These are phyloP conservation scores for Listronotus bonariensis DNA, from an alignment of 1,140 invertebrate genomes.

Conservation along the genomic window DNA sequence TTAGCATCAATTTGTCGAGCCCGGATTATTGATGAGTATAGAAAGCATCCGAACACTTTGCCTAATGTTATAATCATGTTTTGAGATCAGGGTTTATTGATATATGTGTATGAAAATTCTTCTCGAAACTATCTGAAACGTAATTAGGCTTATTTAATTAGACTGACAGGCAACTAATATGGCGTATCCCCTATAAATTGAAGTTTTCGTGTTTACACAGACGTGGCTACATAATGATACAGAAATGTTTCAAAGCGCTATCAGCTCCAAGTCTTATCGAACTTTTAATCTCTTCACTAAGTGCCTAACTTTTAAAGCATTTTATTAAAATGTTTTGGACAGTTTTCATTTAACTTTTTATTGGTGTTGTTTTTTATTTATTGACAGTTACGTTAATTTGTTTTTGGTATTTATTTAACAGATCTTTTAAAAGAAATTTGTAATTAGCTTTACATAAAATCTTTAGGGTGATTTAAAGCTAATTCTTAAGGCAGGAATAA, in stretches of 20 bases:
- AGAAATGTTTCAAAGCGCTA: conserved; percentile 38
- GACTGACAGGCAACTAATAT: conserved; percentile 48
- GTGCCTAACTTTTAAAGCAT: conserved; percentile 40
- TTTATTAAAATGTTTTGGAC: conserved; percentile 20
- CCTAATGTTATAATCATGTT: conserved; percentile 21
- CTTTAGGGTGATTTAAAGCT: too few relatives aligned
- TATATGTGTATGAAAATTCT: conserved; percentile 20
- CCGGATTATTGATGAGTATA: not conserved
- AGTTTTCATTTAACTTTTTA: not conserved
- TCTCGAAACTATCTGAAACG: conserved; percentile 45
- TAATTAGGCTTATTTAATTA: conserved; percentile 52
- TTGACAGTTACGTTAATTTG: too few relatives aligned
- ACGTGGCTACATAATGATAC: conserved; percentile 43
- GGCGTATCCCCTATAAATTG: conserved; percentile 47
- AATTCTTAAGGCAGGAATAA: too few relatives aligned
- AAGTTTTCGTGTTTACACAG: conserved; percentile 47
- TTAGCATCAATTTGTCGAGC: conserved; percentile 14
- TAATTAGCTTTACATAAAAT: too few relatives aligned
- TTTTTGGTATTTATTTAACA: too few relatives aligned
- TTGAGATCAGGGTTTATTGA: conserved; percentile 1
- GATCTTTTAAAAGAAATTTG: too few relatives aligned
- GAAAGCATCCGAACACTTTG: conserved; percentile 5
- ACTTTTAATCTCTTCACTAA: conserved; percentile 44
- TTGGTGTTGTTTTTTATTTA: too few relatives aligned
- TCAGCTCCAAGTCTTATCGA: conserved; percentile 33